phyloP scores from a whole-genome alignment of 2,888 invertebrate genomes.

The Elegia similella region DNA sequence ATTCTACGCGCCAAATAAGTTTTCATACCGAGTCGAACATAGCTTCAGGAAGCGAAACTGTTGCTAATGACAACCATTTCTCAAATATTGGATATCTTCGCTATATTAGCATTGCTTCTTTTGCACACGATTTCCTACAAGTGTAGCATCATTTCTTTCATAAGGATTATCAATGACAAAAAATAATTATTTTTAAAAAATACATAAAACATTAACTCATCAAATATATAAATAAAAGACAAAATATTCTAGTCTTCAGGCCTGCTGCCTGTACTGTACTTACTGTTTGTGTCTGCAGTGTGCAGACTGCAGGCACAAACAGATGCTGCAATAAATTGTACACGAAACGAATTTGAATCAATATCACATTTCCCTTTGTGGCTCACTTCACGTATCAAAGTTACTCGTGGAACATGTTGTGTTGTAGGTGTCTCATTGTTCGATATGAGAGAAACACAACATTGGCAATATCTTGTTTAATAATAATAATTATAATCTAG shows the following conservation, averaged over 20 bases:
- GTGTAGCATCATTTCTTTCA: too few relatives aligned
- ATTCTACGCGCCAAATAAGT: conserved; percentile 2
- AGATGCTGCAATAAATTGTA: not conserved
- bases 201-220: too few relatives aligned
- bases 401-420: not conserved
- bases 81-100: not conserved
- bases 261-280: too few relatives aligned
- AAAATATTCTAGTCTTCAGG: too few relatives aligned
- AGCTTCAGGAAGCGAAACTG: not conserved
- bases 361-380: not conserved
- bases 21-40: not conserved
- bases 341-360: not conserved
- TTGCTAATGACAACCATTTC: not conserved
- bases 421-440: not conserved
- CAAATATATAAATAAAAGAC: too few relatives aligned
- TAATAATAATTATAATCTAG: conserved; percentile 24
- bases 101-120: not conserved
- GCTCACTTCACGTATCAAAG: not conserved
- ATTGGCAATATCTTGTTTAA: conserved; percentile 25
- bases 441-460: conserved; percentile 25
- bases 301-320: too few relatives aligned
- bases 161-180: too few relatives aligned
- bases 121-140: too few relatives aligned
- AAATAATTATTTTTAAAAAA: too few relatives aligned
- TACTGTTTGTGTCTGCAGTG: too few relatives aligned